Base-by-base conservation (phyloP, 2,797 vertebrate genomes). In the Lepilemur septentrionalis region DNA sequence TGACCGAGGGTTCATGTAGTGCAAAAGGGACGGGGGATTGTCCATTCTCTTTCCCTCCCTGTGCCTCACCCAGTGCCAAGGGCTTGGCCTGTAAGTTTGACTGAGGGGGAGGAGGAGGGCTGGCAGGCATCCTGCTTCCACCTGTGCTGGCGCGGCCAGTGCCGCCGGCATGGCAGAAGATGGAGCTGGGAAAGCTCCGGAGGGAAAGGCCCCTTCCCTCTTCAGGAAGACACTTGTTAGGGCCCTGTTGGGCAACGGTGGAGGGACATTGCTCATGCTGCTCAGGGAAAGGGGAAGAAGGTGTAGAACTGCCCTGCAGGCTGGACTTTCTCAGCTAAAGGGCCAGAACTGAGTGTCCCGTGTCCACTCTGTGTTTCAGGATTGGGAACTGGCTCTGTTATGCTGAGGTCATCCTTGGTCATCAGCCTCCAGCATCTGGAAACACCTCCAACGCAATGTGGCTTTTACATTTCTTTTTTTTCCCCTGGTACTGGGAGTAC, bases 401-500 rank as follows among this genome's bases (percentile, higher is more conserved):
- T 52, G 46, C 96, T 89, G 0, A 17, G 92, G 97, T 98, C 97
- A 96, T 75, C 96, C 96, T 95, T 30, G 87, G 97, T 97, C 97
- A 84, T 65, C 93, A 78, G 97, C 97, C 98, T 94, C 59, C 96
- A 91, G 93, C 92, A 89, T 92, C 97, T 76, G 97, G 97, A 98
- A 96, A 97, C 98, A 92, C 43, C 86, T 78, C 92, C 96, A 57
- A 30, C 23, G 84, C 97, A 86, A 95, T 9, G 97, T 96, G 98
- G 98, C 97, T 98, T 96, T 96, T 63, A 90, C 96, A 89, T 97
- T 96, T 97, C 97, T 87, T 81, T 97, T 93, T 96, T 94, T 96
- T 85, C 96, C 98, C 98, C 99, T 96, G 99, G 99, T 99, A 99
- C 99, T 97, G 98, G 99, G 98, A 98, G 99, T 98, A 99, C 98